phyloP scores from a whole-genome alignment of 2,797 vertebrate genomes.

The Chaunax sp. region DNA sequence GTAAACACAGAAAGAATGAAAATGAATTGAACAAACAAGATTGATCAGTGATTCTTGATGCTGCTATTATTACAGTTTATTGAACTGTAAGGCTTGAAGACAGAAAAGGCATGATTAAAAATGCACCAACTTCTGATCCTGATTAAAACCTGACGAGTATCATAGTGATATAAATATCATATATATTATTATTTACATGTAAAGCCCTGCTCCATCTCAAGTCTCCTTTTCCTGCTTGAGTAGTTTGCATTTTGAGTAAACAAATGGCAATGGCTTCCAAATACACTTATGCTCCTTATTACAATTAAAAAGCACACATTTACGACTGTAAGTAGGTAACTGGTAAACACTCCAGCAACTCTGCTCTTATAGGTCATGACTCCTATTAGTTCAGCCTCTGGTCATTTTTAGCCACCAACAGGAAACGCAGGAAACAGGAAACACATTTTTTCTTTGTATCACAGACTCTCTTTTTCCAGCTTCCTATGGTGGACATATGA shows the following conservation, averaged over 20 bases:
- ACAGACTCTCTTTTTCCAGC: too few species aligned
- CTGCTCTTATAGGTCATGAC: too few species aligned
- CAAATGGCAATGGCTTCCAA: too few species aligned
- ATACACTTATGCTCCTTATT: neutral
- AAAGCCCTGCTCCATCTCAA: neutral
- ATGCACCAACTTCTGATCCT: neutral
- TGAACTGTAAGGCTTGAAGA: conserved; percentile 10
- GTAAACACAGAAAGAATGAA: neutral
- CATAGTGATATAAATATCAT: neutral
- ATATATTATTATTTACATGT: neutral
- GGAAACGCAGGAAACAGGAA: too few species aligned
- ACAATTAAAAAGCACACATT: too few species aligned
- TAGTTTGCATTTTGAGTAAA: too few species aligned
- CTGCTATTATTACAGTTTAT: neutral
- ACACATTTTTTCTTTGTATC: too few species aligned
- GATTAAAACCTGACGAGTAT: neutral
- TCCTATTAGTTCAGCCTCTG: too few species aligned
- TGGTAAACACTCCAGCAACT: too few species aligned
- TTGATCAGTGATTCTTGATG: neutral
- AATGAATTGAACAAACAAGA: neutral
- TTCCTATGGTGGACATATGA: too few species aligned
- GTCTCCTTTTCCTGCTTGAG: neutral
- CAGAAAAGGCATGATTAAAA: neutral
- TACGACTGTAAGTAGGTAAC: too few species aligned
- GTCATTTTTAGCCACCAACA: too few species aligned